Percentiles rank a stretch among this genome's conserved stretches.
Evolutionary conservation across 2,113 vertebrate species (phyloP).

Genomic region (Gorilla gorilla): DNA sequence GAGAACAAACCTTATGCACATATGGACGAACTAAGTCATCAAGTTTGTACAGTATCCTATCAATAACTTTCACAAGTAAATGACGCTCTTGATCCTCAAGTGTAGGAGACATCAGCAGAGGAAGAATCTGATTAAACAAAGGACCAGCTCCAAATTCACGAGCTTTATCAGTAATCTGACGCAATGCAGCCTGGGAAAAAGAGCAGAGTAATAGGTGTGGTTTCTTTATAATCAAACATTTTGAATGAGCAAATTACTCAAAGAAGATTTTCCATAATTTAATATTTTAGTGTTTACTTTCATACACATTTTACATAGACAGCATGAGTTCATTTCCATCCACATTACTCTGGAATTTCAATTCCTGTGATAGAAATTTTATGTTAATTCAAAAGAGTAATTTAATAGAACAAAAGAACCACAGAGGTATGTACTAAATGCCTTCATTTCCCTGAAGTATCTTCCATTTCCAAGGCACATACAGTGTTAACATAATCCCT

Average conservation of each 20-base stretch:
- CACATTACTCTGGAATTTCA: conserved; percentile 18
- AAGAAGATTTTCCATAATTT: background rate
- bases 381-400: background rate
- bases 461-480: background rate
- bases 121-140: conserved; percentile 98
- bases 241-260: background rate
- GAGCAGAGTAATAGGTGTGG: background rate
- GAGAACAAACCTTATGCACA: conserved; percentile 94
- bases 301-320: background rate
- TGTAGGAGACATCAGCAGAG: conserved; percentile 97
- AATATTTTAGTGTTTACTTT: background rate
- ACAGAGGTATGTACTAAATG: background rate
- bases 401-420: background rate
- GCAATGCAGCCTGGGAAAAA: conserved; percentile 90
- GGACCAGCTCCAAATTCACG: conserved; percentile 98
- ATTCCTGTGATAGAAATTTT: background rate
- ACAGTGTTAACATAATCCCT: background rate
- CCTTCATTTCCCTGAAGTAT: background rate
- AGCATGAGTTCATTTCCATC: background rate
- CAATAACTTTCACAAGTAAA: conserved; percentile 98
- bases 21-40: conserved; percentile 98
- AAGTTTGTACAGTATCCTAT: conserved; percentile 98
- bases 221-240: background rate
- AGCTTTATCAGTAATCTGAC: conserved; percentile 99
- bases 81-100: conserved; percentile 99